A percentile compares a stretch with the other conserved stretches of the same genome.
These are phyloP conservation scores for Hippocampus mohnikei DNA, from an alignment of 2,113 vertebrate genomes.

Conservation along the genomic window DNA sequence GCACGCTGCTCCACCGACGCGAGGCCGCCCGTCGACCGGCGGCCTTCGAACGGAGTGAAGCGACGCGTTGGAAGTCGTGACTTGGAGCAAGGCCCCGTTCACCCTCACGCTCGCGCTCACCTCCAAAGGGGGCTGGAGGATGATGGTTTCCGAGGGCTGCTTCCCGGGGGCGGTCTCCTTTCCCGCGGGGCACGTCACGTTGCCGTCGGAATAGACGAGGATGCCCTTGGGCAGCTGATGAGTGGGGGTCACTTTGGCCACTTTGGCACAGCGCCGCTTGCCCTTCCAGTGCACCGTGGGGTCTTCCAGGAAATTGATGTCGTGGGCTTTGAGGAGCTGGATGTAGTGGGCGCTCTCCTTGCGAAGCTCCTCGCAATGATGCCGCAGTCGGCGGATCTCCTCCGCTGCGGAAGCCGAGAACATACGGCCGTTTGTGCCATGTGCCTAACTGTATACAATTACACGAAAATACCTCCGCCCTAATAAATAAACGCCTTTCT, in stretches of 20 bases:
- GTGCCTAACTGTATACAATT: neutral
- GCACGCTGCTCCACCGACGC: constrained; percentile 72
- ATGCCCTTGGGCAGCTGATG: constrained; percentile 89
- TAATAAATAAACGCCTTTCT: neutral
- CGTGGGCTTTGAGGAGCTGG: constrained; percentile 91
- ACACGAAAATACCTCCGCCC: neutral
- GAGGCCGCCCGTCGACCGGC: constrained; percentile 70
- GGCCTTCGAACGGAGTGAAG: constrained; percentile 66
- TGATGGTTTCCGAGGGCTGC: constrained; percentile 81
- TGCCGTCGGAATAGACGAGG: constrained; percentile 88
- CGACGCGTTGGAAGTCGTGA: constrained; percentile 68
- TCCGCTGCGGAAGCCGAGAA: constrained; percentile 77
- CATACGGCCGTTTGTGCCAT: neutral
- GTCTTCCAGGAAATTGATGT: constrained; percentile 91
- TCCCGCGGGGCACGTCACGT: constrained; percentile 74
- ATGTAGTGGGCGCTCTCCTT: constrained; percentile 92
- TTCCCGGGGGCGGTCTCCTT: constrained; percentile 82
- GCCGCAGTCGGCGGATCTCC: constrained; percentile 89
- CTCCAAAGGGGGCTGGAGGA: constrained; percentile 81
- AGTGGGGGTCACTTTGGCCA: constrained; percentile 84
- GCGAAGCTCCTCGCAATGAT: constrained; percentile 86
- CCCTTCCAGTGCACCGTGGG: constrained; percentile 97
- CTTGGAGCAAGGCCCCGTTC: constrained; percentile 78
- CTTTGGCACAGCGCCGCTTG: constrained; percentile 83
- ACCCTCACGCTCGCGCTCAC: constrained; percentile 76